These are phyloP conservation scores for Rutpela maculata DNA, from an alignment of 2,888 invertebrate species.

Conservation along the genomic window DNA sequence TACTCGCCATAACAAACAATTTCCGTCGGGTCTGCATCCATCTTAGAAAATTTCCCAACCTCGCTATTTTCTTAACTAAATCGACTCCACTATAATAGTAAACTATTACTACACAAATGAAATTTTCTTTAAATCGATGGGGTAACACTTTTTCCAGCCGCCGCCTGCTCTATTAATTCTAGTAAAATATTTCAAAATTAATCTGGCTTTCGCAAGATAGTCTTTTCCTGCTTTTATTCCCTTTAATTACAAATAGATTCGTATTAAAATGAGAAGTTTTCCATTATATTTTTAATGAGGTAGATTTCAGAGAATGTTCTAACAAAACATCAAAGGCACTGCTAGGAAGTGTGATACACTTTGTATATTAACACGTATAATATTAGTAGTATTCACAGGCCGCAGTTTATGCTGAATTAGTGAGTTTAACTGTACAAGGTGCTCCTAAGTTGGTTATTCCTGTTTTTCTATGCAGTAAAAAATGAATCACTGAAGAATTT, in stretches of 20 bases:
- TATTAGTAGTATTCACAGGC: not conserved
- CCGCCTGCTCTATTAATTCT: not conserved
- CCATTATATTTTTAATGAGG: constrained; percentile 13
- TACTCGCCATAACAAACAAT: too few relatives aligned
- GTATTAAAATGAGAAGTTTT: constrained; percentile 12
- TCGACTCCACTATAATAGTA: too few relatives aligned
- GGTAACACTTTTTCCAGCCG: not conserved
- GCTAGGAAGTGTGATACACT: not conserved
- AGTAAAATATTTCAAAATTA: not conserved
- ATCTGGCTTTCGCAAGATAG: not conserved
- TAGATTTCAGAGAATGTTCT: constrained; percentile 4
- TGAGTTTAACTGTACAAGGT: not conserved
- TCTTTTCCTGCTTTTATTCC: constrained; percentile 10
- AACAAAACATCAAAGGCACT: constrained; percentile 10
- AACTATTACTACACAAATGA: too few relatives aligned
- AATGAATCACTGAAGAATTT: too few relatives aligned
- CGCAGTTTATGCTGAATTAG: not conserved
- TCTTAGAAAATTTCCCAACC: too few relatives aligned
- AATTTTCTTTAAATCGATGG: too few relatives aligned
- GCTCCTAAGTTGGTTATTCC: too few relatives aligned
- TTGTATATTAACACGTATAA: not conserved
- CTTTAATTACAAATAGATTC: constrained; percentile 9
- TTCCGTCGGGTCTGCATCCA: too few relatives aligned
- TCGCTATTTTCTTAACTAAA: too few relatives aligned
- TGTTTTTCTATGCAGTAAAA: too few relatives aligned